Base-by-base conservation (phyloP, 2,888 invertebrate species). In the Acronicta aceris region DNA sequence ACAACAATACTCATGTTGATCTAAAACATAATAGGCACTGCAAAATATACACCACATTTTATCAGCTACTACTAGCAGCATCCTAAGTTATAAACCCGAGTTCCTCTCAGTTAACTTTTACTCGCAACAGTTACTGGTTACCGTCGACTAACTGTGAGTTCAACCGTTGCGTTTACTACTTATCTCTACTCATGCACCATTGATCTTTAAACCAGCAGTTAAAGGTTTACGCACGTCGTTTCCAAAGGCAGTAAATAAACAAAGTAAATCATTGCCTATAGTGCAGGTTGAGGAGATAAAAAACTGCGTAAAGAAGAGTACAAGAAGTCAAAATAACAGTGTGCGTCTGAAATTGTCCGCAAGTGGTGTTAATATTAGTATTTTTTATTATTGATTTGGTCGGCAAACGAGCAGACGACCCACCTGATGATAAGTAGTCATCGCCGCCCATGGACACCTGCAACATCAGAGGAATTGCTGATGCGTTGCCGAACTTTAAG, bases 161-260 rank as follows among this genome's bases (percentile, higher is more conserved):
- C 55, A 65, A 57, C 57, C 59, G 56, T 57, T 38, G 36, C 49
- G 51, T 57, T 65, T 75, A 65, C 65, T 68, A 65, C 54, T 64
- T 72, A 75, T 76, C 73, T 76, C 41, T 52, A 45, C 43, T 54
- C 48, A 61, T 64, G 59, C 70, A 43, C 59, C 73, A 74, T 72
- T 74, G 69, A 52, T 59, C 69, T 65, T 69, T 70, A 64, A 67
- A 50, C 45, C 17, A 46, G 57, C 53, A 51, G 51, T 63, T 62
- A 46, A 70, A 52, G 45, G 49, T 64, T 62, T 58, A 59, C 56
- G 51, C 58, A 56, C 59, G 43, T 59, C 53, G 68, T 54, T 64
- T 43, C 36, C 21, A 3, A 2, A 43, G 36, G 46, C 49, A 51
- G 58, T 65, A 56, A 60, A 73, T 43, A 69, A 36, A 65, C 54